phyloP scores from a whole-genome alignment of 64 coral and sea anemone species.

The Stichodactyla helianthus region DNA sequence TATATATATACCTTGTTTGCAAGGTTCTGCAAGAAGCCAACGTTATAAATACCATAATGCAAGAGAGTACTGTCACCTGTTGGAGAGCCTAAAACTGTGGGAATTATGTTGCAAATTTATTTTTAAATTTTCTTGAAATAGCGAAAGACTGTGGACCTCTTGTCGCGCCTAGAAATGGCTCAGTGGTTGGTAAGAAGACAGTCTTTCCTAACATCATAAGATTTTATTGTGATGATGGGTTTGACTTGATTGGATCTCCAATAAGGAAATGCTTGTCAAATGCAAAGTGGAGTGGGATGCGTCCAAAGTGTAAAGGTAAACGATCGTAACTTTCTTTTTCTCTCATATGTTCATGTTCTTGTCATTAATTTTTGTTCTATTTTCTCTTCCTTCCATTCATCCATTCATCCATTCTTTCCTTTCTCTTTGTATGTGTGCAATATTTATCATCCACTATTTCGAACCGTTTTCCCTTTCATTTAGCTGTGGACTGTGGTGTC shows the following conservation, averaged over 20 bases:
- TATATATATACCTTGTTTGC: background rate
- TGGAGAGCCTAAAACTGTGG: background rate
- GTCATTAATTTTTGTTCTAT: background rate
- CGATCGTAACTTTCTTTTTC: background rate
- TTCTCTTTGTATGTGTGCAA: background rate
- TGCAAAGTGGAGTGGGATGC: constrained; percentile 50
- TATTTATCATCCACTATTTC: background rate
- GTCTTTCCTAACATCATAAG: constrained; percentile 11
- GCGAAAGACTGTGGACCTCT: constrained; percentile 49
- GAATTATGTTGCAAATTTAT: background rate
- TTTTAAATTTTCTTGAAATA: background rate
- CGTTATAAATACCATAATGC: background rate
- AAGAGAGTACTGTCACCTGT: background rate
- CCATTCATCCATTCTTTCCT: background rate
- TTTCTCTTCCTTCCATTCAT: background rate
- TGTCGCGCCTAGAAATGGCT: constrained; percentile 23
- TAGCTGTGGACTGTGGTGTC: constrained; percentile 18
- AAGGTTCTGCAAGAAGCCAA: background rate
- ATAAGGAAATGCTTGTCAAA: constrained; percentile 10
- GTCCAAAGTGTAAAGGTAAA: constrained; percentile 45
- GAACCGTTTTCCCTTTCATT: background rate
- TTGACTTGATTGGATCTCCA: constrained; percentile 24
- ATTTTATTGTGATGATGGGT: constrained; percentile 38
- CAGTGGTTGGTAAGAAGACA: constrained; percentile 3
- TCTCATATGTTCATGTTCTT: background rate